Percentiles rank a stretch among this genome's conserved stretches.
Evolutionary conservation across 2,797 vertebrate species (phyloP).

Genomic region (Geotrypetes seraphini): DNA sequence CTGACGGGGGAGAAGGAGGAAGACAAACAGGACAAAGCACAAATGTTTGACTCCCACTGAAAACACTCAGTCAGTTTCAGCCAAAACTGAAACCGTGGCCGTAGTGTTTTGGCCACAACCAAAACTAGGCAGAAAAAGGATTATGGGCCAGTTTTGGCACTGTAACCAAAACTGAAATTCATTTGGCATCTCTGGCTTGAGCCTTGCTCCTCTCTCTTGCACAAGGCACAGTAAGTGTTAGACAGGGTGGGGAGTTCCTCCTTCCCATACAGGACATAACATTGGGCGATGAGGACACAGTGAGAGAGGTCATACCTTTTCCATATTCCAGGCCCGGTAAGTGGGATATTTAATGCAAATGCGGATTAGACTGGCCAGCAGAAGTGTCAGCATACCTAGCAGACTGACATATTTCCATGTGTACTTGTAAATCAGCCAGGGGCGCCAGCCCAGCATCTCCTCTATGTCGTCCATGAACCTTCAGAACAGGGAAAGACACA

Average conservation of each 20-base stretch:
- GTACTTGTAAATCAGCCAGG: slow-evolving; percentile 52
- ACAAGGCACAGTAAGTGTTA: no score
- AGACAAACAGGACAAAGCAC: no score
- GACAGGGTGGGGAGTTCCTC: no score
- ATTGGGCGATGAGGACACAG: neutral
- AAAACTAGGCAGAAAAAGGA: no score
- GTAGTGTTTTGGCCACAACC: no score
- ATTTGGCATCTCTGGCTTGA: neutral
- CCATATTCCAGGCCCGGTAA: slow-evolving; percentile 62
- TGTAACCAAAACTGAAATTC: no score
- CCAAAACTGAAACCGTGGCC: no score
- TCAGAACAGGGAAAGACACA: neutral
- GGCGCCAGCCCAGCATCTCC: slow-evolving; percentile 51
- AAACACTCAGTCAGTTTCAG: no score
- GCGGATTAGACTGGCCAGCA: slow-evolving; percentile 37
- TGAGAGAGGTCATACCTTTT: slow-evolving; percentile 33
- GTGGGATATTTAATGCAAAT: slow-evolving; percentile 42
- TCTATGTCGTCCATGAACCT: slow-evolving; percentile 69
- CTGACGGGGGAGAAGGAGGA: no score
- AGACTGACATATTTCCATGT: slow-evolving; percentile 68
- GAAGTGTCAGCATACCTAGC: slow-evolving; percentile 57
- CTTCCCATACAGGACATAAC: no score
- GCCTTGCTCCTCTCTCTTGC: neutral
- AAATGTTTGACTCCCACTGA: no score
- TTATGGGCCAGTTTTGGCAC: no score